Percentiles rank a stretch among this genome's conserved stretches.
phyloP scores from a whole-genome alignment of 1,140 invertebrate genomes.

The Eriosoma lanigerum region DNA sequence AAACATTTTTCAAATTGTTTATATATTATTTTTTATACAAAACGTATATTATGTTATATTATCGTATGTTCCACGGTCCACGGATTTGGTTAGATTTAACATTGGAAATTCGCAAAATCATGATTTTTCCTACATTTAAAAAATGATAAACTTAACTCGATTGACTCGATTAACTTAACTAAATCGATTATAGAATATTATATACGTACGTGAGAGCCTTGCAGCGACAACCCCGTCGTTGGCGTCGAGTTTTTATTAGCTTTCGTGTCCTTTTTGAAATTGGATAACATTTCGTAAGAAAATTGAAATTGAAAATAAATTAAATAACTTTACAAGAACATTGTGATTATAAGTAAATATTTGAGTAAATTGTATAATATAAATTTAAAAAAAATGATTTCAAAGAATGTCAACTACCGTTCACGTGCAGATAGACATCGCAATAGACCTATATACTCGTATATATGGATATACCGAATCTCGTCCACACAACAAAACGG shows the following conservation, averaged over 20 bases:
- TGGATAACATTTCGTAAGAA: not conserved
- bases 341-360: not conserved
- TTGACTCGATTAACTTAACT: too few relatives aligned
- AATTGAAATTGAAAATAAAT: not conserved
- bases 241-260: not conserved
- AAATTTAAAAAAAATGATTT: not conserved
- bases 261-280: not conserved
- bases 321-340: not conserved
- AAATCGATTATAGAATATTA: too few relatives aligned
- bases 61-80: too few relatives aligned
- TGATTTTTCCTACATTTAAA: too few relatives aligned
- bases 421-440: not conserved
- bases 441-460: not conserved
- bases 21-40: too few relatives aligned
- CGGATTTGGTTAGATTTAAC: too few relatives aligned
- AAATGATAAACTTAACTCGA: too few relatives aligned
- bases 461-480: not conserved
- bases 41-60: too few relatives aligned
- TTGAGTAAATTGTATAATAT: too few relatives aligned
- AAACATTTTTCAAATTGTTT: too few relatives aligned
- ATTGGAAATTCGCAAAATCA: too few relatives aligned
- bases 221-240: not conserved
- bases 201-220: constrained; percentile 12
- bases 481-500: constrained; percentile 7
- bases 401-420: not conserved